Percentiles rank a stretch among this genome's conserved stretches.
Evolutionary conservation across 2,888 invertebrate species (phyloP).

Genomic region (Empis stercorea): DNA sequence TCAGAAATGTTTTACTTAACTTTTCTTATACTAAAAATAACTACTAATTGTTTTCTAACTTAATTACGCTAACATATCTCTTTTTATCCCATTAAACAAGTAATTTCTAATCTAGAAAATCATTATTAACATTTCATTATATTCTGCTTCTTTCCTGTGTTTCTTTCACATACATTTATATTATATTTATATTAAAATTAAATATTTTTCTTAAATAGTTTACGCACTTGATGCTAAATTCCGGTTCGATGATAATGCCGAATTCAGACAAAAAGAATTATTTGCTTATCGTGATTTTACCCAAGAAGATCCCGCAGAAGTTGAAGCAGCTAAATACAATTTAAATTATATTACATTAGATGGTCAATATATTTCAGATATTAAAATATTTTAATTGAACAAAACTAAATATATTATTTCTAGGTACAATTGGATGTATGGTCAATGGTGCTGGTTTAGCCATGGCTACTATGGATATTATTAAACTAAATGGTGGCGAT

Average conservation of each 20-base stretch:
- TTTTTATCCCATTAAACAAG: too few relatives aligned
- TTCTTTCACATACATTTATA: too few relatives aligned
- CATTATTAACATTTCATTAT: too few relatives aligned
- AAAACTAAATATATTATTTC: background rate
- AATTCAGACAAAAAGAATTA: conserved; percentile 79
- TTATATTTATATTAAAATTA: too few relatives aligned
- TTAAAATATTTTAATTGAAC: too few relatives aligned
- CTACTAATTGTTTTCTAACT: too few relatives aligned
- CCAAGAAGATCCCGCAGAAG: conserved; percentile 88
- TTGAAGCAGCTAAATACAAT: conserved; percentile 75
- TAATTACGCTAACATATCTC: too few relatives aligned
- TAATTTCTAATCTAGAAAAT: too few relatives aligned
- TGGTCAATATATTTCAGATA: conserved; percentile 40
- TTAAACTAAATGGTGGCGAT: conserved; percentile 86
- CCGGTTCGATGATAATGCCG: conserved; percentile 89
- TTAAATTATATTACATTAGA: conserved; percentile 92
- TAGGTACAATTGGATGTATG: conserved; percentile 78
- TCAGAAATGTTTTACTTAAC: too few relatives aligned
- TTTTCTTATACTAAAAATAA: too few relatives aligned
- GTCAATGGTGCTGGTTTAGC: conserved; percentile 94
- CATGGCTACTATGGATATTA: conserved; percentile 98
- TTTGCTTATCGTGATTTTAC: conserved; percentile 73
- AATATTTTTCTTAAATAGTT: conserved; percentile 40
- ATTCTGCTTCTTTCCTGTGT: too few relatives aligned
- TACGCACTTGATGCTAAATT: conserved; percentile 92